Percentiles rank a stretch among this genome's conserved stretches.
Conservation (phyloP, 2,113 vertebrate genomes). For the Centropus bengalensis region DNA sequence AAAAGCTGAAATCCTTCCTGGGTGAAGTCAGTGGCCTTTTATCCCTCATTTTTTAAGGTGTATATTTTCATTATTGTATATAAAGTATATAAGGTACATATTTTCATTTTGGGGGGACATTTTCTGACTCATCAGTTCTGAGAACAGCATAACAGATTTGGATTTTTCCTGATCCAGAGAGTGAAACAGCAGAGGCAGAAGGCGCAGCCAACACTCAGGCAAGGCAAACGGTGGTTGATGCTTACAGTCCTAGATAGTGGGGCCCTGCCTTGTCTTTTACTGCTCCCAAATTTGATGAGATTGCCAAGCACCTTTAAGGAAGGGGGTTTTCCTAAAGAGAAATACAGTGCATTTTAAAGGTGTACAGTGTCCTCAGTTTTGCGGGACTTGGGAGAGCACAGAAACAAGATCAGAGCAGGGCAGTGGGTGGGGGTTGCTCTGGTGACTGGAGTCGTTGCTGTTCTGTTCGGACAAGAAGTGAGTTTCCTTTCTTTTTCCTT, state of each 20-base stretch:
- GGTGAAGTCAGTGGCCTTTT: neutral
- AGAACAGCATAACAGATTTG: neutral
- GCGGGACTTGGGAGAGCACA: fast-evolving
- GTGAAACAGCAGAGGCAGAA: neutral
- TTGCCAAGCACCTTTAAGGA: neutral
- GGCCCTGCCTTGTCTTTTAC: neutral
- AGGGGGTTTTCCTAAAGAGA: neutral
- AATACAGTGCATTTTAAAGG: neutral
- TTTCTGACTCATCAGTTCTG: neutral
- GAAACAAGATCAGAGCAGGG: neutral
- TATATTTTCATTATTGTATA: neutral
- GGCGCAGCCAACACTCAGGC: neutral
- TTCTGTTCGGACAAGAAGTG: neutral
- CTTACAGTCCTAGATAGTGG: neutral
- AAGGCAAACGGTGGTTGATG: neutral
- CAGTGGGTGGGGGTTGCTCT: neutral
- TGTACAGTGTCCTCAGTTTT: neutral
- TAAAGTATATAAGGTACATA: neutral
- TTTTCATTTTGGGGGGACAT: neutral
- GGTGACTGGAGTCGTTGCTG: neutral
- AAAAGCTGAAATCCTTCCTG: neutral
- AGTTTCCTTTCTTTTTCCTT: neutral
- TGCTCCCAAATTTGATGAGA: neutral
- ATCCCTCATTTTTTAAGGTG: neutral
- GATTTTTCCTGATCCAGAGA: neutral